phyloP scores from a whole-genome alignment of 2,113 vertebrate genomes.

The Loxodonta africana region DNA sequence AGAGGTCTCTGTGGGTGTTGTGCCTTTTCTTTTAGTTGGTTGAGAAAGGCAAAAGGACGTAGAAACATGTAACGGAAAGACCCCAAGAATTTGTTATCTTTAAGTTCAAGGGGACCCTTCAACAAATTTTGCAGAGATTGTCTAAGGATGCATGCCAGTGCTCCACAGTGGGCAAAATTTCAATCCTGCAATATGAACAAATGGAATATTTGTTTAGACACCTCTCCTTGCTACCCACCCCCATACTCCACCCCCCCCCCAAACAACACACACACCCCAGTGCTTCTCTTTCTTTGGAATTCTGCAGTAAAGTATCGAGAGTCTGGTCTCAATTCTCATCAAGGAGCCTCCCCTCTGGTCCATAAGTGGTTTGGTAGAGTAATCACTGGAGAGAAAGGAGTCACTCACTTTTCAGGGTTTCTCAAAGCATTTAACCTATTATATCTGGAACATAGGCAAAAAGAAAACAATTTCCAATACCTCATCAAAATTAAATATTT shows the following conservation, averaged over 20 bases:
- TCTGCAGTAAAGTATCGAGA: neutral
- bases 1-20: neutral
- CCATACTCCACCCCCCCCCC: no score
- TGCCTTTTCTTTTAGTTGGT: neutral
- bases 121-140: slow-evolving; percentile 21
- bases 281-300: slow-evolving; percentile 17
- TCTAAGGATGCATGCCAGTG: slow-evolving; percentile 21
- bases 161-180: neutral
- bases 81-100: slow-evolving; percentile 22
- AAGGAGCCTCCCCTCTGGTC: neutral
- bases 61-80: neutral
- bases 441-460: neutral
- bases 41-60: neutral
- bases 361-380: neutral
- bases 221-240: neutral
- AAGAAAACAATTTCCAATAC: neutral
- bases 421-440: slow-evolving; percentile 40
- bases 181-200: neutral
- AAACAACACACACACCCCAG: neutral
- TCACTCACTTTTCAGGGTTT: slow-evolving; percentile 48
- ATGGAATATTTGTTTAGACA: neutral
- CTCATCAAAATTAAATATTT: neutral
- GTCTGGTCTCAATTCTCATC: neutral
- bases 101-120: slow-evolving; percentile 24
- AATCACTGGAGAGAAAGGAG: slow-evolving; percentile 5